phyloP scores from a whole-genome alignment of 2,113 vertebrate species.

The Proterorhinus semilunaris region DNA sequence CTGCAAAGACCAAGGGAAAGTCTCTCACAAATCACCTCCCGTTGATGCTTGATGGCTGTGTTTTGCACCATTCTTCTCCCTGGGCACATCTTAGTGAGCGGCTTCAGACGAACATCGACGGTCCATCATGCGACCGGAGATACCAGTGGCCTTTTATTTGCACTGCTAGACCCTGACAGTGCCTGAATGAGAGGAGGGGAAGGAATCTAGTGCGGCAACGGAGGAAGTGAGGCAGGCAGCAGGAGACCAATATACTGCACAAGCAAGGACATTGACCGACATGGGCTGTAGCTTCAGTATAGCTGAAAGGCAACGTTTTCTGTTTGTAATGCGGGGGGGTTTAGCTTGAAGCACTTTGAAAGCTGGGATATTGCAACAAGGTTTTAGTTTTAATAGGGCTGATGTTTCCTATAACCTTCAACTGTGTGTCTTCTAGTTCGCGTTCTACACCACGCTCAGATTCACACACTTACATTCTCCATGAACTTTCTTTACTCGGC shows the following conservation, averaged over 20 bases:
- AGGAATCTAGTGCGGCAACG: conserved; percentile 44
- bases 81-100: conserved; percentile 30
- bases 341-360: not conserved
- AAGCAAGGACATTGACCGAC: conserved; percentile 33
- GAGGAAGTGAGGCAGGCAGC: conserved; percentile 25
- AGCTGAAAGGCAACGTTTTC: conserved; percentile 36
- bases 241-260: conserved; percentile 17
- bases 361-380: not conserved
- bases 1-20: conserved; percentile 6
- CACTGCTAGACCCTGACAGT: conserved; percentile 50
- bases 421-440: not conserved
- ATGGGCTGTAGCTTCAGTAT: conserved; percentile 31
- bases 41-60: conserved; percentile 42
- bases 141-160: conserved; percentile 64
- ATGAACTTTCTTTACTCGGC: not conserved
- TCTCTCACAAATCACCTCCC: conserved; percentile 32
- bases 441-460: not conserved
- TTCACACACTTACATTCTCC: not conserved
- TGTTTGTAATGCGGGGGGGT: conserved; percentile 20
- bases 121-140: conserved; percentile 52
- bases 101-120: conserved; percentile 45
- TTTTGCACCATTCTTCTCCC: conserved; percentile 25
- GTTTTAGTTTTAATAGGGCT: not conserved
- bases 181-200: conserved; percentile 50
- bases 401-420: not conserved